These are phyloP conservation scores for Ephestia elutella DNA, from an alignment of 1,140 invertebrate genomes.

Conservation along the genomic window DNA sequence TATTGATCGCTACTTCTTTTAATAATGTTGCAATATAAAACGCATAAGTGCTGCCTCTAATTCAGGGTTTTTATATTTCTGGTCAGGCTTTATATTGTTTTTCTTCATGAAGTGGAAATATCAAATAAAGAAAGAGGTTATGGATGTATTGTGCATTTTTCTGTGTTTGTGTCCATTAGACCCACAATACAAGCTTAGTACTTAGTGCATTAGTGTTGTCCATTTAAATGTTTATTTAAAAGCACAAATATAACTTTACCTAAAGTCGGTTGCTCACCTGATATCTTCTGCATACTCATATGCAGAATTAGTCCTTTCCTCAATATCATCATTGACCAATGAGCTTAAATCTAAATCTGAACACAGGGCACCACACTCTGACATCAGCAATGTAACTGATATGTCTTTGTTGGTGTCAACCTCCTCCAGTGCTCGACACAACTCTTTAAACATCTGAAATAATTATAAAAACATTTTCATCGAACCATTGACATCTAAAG, in stretches of 20 bases:
- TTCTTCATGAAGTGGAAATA: too few relatives aligned
- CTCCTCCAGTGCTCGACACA: slow-evolving; percentile 42
- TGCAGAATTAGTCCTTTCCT: slow-evolving; percentile 41
- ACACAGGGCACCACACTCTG: slow-evolving; percentile 51
- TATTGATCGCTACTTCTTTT: too few relatives aligned
- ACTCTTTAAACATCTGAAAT: slow-evolving; percentile 55
- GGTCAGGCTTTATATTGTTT: too few relatives aligned
- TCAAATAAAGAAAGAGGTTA: too few relatives aligned
- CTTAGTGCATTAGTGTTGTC: too few relatives aligned
- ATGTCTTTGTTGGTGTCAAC: slow-evolving; percentile 45
- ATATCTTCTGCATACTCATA: slow-evolving; percentile 47
- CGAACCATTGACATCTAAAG: background rate
- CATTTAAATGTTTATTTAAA: too few relatives aligned
- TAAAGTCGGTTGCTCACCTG: slow-evolving; percentile 32
- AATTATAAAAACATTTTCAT: background rate
- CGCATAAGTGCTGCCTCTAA: too few relatives aligned
- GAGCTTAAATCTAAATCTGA: slow-evolving; percentile 47
- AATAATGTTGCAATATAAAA: too few relatives aligned
- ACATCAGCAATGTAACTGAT: slow-evolving; percentile 52
- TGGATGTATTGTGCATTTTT: too few relatives aligned
- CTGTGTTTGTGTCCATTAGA: too few relatives aligned
- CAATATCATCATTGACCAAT: slow-evolving; percentile 42
- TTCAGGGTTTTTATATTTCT: too few relatives aligned
- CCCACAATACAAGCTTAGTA: too few relatives aligned
- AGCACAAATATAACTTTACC: background rate